A percentile compares a stretch with the other conserved stretches of the same genome.
phyloP scores from a whole-genome alignment of 64 coral and sea anemone genomes.

The Pocillopora damicornis region DNA sequence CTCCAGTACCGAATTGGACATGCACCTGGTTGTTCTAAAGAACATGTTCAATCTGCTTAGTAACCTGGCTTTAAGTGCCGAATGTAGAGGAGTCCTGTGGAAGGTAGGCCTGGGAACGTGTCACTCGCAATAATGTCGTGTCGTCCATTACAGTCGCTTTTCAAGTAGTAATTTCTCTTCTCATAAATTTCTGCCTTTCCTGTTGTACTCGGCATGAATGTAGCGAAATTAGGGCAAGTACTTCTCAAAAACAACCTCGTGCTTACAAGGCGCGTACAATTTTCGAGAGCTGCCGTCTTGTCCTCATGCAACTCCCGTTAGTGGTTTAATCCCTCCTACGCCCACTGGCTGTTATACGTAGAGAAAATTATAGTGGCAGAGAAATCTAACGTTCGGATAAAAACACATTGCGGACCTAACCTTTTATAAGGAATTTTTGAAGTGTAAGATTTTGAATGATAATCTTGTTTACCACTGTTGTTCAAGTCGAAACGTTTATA shows the following conservation, averaged over 20 bases:
- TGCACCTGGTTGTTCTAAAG: constrained; percentile 48
- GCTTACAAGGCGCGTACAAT: no score
- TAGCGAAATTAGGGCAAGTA: no score
- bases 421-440: no score
- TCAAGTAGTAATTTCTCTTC: no score
- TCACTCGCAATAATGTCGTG: not conserved
- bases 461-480: not conserved
- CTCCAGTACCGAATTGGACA: constrained; percentile 58
- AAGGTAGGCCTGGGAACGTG: constrained; percentile 45
- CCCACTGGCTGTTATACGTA: not conserved
- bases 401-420: no score
- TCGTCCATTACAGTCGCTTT: no score
- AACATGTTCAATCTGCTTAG: constrained; percentile 61
- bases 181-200: no score
- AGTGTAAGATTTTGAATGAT: not conserved
- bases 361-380: not conserved
- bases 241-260: no score
- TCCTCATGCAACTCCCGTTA: no score
- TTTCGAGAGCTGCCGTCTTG: no score
- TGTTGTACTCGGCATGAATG: no score
- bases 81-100: constrained; percentile 86
- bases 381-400: no score
- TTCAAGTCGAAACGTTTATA: not conserved
- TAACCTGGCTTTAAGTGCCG: constrained; percentile 69
- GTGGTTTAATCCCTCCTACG: not conserved